Conservation (phyloP, 2,113 vertebrate genomes). For the Antigone vipio region DNA sequence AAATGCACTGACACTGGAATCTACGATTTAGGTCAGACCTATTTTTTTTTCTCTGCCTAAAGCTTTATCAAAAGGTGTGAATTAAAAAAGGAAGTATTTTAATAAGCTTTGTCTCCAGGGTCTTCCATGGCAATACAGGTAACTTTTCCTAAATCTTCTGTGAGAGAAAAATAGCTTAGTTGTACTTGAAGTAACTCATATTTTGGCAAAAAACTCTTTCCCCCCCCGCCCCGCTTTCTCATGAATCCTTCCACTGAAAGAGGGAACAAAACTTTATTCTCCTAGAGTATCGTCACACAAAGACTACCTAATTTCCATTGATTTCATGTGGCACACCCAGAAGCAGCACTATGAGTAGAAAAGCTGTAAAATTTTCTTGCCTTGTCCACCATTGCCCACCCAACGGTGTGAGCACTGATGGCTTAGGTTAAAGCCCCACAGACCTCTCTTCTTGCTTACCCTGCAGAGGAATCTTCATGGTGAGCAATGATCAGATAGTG, state of each 20-base stretch:
- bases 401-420: background rate
- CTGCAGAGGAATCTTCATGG: background rate
- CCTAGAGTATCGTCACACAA: background rate
- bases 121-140: background rate
- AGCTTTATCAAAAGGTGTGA: background rate
- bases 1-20: background rate
- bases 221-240: background rate
- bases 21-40: background rate
- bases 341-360: background rate
- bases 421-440: background rate
- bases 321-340: background rate
- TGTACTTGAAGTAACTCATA: background rate
- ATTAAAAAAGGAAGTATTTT: background rate
- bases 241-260: background rate
- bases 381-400: background rate
- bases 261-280: background rate
- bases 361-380: background rate
- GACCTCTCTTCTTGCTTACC: background rate
- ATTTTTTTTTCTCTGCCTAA: background rate
- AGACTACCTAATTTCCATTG: background rate
- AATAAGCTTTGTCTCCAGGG: background rate
- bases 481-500: fast-evolving
- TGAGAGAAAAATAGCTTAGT: background rate
- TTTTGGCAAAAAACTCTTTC: background rate
- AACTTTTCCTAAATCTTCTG: background rate